phyloP scores from a whole-genome alignment of 2,113 vertebrate genomes.

The Amazona vittata region DNA sequence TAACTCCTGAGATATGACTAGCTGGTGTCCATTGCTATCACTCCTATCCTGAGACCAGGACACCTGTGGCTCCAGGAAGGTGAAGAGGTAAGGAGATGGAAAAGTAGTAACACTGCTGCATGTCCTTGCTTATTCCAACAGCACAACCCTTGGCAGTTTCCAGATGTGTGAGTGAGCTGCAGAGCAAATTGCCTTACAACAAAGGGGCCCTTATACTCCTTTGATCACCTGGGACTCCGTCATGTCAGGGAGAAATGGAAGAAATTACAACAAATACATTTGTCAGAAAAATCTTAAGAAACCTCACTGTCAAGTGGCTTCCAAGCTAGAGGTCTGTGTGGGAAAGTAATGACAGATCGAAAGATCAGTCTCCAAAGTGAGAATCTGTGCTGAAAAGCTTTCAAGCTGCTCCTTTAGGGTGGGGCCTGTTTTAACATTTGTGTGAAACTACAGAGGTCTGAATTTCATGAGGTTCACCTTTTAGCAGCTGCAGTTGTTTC shows the following conservation, averaged over 20 bases:
- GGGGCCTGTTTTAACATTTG: not conserved
- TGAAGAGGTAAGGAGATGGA: not conserved
- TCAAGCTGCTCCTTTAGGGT: not conserved
- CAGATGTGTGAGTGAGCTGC: not conserved
- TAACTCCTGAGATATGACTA: not conserved
- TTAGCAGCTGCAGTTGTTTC: not conserved
- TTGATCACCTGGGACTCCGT: not conserved
- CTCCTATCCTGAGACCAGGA: not conserved
- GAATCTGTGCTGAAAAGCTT: constrained; percentile 28
- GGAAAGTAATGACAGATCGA: constrained; percentile 21
- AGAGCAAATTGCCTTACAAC: not conserved
- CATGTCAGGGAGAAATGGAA: not conserved
- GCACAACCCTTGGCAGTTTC: not conserved
- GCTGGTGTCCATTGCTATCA: not conserved
- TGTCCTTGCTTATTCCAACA: not conserved
- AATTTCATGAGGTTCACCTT: not conserved
- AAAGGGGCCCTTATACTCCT: not conserved
- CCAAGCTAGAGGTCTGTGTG: constrained; percentile 4
- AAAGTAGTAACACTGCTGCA: not conserved
- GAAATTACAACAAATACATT: not conserved
- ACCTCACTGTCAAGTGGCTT: not conserved
- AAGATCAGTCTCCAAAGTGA: constrained; percentile 20
- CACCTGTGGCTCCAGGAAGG: not conserved
- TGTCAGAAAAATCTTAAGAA: constrained; percentile 20
- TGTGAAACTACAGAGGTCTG: not conserved